phyloP scores from a whole-genome alignment of 2,888 invertebrate species.

The Drosophila mimetica region DNA sequence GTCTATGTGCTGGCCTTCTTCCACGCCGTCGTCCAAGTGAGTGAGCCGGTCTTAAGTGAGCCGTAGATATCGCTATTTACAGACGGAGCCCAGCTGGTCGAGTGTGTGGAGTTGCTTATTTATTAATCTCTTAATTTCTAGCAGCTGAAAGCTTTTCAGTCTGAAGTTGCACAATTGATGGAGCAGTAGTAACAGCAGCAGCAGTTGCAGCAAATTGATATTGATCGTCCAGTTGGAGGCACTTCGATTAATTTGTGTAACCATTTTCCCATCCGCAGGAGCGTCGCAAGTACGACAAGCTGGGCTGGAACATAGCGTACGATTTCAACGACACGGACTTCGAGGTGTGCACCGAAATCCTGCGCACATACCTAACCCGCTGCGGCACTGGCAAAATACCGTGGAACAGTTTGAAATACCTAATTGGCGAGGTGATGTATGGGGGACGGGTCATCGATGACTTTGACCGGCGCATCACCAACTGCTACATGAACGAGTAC shows the following conservation, averaged over 20 bases:
- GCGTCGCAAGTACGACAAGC: conserved; percentile 95
- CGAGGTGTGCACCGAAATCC: conserved; percentile 93
- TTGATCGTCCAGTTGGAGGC: conserved; percentile 56
- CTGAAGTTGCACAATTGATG: conserved; percentile 62
- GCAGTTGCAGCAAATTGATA: conserved; percentile 62
- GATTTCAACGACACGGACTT: conserved; percentile 98
- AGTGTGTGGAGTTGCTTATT: conserved; percentile 64
- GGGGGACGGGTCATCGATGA: conserved; percentile 97
- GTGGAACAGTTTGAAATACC: conserved; percentile 95
- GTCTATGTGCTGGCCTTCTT: conserved; percentile 96
- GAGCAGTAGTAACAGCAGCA: conserved; percentile 33
- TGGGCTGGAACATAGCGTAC: conserved; percentile 97
- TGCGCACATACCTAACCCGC: conserved; percentile 93
- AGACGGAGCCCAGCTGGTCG: conserved; percentile 33
- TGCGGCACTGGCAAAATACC: conserved; percentile 88
- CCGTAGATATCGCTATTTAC: conserved; percentile 42
- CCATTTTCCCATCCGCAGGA: conserved; percentile 86
- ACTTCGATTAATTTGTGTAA: conserved; percentile 36
- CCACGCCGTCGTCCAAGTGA: conserved; percentile 94
- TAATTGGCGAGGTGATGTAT: conserved; percentile 98
- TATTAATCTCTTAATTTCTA: conserved; percentile 72
- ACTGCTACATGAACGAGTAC: conserved; percentile 96
- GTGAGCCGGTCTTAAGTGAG: conserved; percentile 26
- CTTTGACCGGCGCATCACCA: conserved; percentile 93
- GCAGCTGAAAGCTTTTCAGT: conserved; percentile 61